Base-by-base conservation (phyloP, 37 sponge, comb jelly and placozoan genomes). In the Agelas oroides region DNA sequence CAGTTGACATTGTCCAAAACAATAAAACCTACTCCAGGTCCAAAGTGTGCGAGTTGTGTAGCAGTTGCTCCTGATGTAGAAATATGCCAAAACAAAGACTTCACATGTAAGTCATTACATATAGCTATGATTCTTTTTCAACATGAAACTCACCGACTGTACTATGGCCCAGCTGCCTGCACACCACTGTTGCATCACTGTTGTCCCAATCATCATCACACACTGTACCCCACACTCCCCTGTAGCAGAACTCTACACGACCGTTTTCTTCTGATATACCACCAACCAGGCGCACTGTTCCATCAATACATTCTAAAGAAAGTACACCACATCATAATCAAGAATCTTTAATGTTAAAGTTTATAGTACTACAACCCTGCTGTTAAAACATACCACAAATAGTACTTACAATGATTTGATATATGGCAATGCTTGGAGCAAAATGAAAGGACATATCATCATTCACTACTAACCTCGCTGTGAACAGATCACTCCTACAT, bases 401-500 rank as follows among this genome's bases (percentile, higher is more conserved):
- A n/a, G n/a, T n/a, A n/a, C n/a, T n/a, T n/a, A n/a, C n/a, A n/a
- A n/a, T n/a, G n/a, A n/a, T n/a, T n/a, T n/a, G n/a, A n/a, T n/a
- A n/a, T n/a, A n/a, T n/a, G n/a, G n/a, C n/a, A n/a, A n/a, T n/a
- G n/a, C n/a, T n/a, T n/a, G n/a, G n/a, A n/a, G n/a, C n/a, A n/a
- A n/a, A n/a, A n/a, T n/a, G n/a, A n/a, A n/a, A n/a, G n/a, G n/a
- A n/a, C n/a, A n/a, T n/a, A n/a, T n/a, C n/a, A n/a, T n/a, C n/a
- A n/a, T n/a, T n/a, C n/a, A n/a, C n/a, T n/a, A n/a, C n/a, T 83
- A 32, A 82, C 84, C 46, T 46, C 8, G 46, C 46, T 46, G 65
- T 30, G 32, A 59, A 52, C 89, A 89, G 32, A 76, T 25, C 16
- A 89, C 84, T 65, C 79, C 84, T 12, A 73, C 89, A 67, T 83